Evolutionary conservation across 2,888 invertebrate genomes (phyloP).

Genomic region (Crepidodera aurea): DNA sequence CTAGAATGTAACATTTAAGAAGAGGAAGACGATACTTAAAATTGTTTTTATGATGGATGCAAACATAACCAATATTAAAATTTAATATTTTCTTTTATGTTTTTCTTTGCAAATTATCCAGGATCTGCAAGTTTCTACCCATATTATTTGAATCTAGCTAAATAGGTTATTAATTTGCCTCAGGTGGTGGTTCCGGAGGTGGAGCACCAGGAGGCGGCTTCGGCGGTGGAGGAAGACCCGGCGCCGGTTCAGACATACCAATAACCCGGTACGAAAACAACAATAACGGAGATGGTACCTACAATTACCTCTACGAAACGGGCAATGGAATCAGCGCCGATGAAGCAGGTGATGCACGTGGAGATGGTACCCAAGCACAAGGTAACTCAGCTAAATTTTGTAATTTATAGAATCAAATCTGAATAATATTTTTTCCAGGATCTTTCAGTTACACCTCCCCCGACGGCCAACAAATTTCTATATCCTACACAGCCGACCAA

Average conservation of each 20-base stretch:
- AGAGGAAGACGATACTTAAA: too few species aligned
- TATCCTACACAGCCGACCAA: slow-evolving; percentile 67
- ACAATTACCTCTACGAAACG: slow-evolving; percentile 63
- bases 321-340: slow-evolving; percentile 65
- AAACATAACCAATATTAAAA: too few species aligned
- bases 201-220: slow-evolving; percentile 1
- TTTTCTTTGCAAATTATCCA: too few species aligned
- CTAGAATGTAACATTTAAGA: background rate
- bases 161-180: too few species aligned
- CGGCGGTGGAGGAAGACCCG: slow-evolving; percentile 42
- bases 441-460: slow-evolving; percentile 54
- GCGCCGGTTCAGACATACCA: slow-evolving; percentile 47
- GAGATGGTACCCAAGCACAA: slow-evolving; percentile 51
- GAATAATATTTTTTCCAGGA: slow-evolving; percentile 41
- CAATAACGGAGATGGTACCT: slow-evolving; percentile 53
- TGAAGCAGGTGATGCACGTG: slow-evolving; percentile 51
- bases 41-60: too few species aligned
- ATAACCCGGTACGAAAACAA: slow-evolving; percentile 52
- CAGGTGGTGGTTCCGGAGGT: slow-evolving; percentile 3
- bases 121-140: too few species aligned
- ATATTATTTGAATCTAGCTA: too few species aligned
- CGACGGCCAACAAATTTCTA: slow-evolving; percentile 56
- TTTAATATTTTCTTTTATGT: too few species aligned
- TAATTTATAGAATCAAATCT: too few species aligned
- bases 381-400: too few species aligned